Conservation (phyloP, 2,888 invertebrate genomes). For the Melanophora roralis region DNA sequence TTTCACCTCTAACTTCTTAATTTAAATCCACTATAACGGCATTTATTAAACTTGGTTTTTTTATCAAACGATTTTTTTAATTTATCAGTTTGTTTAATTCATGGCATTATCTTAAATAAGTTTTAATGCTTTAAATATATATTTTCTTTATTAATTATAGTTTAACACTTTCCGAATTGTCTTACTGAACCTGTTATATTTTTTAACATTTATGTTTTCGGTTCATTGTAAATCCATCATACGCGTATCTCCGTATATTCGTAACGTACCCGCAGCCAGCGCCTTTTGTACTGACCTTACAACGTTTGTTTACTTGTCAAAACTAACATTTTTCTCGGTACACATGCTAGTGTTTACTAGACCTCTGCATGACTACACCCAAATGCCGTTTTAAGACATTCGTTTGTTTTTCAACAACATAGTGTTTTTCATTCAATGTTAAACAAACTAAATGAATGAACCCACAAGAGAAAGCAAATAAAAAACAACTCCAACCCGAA, state of each 20-base stretch:
- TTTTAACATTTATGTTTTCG: neutral
- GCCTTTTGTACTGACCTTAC: conserved; percentile 70
- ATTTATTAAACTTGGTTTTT: no score
- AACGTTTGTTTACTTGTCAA: conserved; percentile 49
- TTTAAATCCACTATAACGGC: no score
- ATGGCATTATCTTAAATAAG: neutral
- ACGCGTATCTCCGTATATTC: conserved; percentile 34
- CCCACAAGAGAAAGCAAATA: no score
- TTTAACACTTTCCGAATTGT: no score
- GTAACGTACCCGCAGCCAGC: conserved; percentile 69
- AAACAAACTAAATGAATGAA: no score
- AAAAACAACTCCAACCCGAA: no score
- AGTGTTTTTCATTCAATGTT: no score
- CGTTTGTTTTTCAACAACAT: no score
- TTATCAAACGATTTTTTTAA: neutral
- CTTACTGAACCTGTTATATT: neutral
- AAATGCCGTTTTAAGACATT: no score
- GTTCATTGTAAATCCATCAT: neutral
- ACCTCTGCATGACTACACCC: no score
- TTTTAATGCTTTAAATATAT: no score
- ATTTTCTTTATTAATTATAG: no score
- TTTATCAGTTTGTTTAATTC: neutral
- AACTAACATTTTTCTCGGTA: conserved; percentile 32
- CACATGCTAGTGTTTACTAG: neutral
- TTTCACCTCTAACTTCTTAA: neutral